Percentiles rank a stretch among this genome's conserved stretches.
Conservation (phyloP, 2,797 vertebrate genomes). For the Apodemus agrarius region DNA sequence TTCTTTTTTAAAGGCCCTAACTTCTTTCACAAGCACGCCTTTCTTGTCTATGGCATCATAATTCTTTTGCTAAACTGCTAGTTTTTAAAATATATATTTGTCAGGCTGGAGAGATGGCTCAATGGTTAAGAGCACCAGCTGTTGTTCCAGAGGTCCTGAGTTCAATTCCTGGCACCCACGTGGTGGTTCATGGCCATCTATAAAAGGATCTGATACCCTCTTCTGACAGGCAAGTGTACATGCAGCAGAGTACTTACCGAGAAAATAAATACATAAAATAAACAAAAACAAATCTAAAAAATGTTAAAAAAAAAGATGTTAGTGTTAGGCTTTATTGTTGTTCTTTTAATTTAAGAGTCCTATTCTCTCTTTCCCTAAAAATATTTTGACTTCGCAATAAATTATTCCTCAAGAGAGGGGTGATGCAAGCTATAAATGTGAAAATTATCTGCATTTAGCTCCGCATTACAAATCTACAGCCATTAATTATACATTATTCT, state of each 20-base stretch:
- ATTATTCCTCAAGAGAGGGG: background rate
- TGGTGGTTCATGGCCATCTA: background rate
- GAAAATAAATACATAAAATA: background rate
- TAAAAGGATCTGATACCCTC: background rate
- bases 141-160: background rate
- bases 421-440: background rate
- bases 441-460: background rate
- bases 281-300: background rate
- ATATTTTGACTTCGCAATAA: conserved; percentile 6
- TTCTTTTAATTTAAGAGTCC: conserved; percentile 35
- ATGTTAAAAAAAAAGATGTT: background rate
- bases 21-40: background rate
- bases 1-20: background rate
- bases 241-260: background rate
- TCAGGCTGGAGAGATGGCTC: background rate
- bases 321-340: conserved; percentile 9
- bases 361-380: conserved; percentile 58
- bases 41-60: background rate
- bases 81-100: background rate
- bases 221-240: background rate
- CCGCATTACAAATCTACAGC: background rate
- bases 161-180: background rate
- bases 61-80: background rate
- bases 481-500: background rate
- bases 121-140: background rate